Evolutionary conservation across 2,888 invertebrate genomes (phyloP), one percentile per base, ranked within the genome.

Genomic region (Drosophila mulleri): DNA sequence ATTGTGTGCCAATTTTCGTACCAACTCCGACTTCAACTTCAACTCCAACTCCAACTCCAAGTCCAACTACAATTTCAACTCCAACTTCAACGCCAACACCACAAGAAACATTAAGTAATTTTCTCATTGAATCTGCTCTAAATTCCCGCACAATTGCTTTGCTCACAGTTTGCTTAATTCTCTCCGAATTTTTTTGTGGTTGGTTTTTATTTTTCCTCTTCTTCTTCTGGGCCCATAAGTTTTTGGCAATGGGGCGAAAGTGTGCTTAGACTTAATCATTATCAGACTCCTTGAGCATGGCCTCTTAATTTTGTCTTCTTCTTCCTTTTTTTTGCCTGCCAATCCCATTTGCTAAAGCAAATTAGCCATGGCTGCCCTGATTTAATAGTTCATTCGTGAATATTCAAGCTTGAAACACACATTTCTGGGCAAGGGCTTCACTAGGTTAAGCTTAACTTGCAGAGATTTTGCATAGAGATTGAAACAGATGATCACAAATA

Each of bases 91-190:
- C 20, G 47, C n/a, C 41, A 52, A 52, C 52, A 18, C 53, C 65
- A 20, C 37, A 20, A 57, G 53, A 41, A 57, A 70, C 82, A 87
- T 89, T 86, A 89, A 89, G 85, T 88, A 72, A 89, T 88, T 86
- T 86, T 85, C 89, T 69, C 83, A 88, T 82, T 83, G 70, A 80
- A 58, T 71, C 66, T 69, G 79, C 79, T 78, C 82, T 62, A 75
- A 80, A 86, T 89, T 88, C 88, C 67, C 80, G 76, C 70, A 82
- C 85, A 88, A 89, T 82, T 84, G 83, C 80, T 59, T 61, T 64
- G 76, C 76, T 74, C 78, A 68, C 50, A 45, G 69, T 65, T 53
- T 60, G 75, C 52, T 71, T 76, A 80, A 66, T 80, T 77, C 56
- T 67, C 61, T 68, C 29, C 39, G 62, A 64, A 76, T 75, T 67